Evolutionary conservation across 1,140 invertebrate species (phyloP), one percentile per base, ranked within the genome.

Genomic region (Brachionus manjavacas): DNA sequence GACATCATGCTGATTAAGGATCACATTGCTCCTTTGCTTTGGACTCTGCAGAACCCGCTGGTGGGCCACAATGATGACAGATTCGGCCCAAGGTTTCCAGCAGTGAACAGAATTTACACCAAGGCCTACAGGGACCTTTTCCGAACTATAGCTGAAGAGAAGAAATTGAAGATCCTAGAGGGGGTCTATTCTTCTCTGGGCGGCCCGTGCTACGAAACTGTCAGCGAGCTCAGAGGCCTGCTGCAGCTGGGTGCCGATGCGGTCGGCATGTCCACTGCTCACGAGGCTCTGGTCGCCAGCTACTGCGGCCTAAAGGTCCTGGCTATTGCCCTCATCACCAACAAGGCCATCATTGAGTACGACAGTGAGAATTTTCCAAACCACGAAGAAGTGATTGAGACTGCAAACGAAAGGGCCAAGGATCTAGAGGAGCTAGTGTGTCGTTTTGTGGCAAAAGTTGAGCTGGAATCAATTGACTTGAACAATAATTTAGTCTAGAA

Each of bases 1-100:
- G 96, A 99, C 88, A 93, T 98, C 20, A 97, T 98, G 95, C 91
- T 99, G 23, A 94, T 99, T 79, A 95, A 95, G 87, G 96, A 99
- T 90, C 97, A 99, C 88, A 93, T 99, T 84, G 96, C 97, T 88
- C 60, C 79, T 9, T 81, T 81, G 20, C 31, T 81, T 3, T 76
- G 96, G 95, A 79, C 90, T n/a, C 96, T 96, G 1, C 94, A 96
- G 87, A 96, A 94, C 87, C 95, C 96, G 1, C 91, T 98, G 4
- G 93, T 94, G 88, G 97, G 97, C 70, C 93, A 93, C 1, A 98
- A 98, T 88, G 96, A 99, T 88, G 94, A 95, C 83, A 93, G 93
- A 86, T 98, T 96, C 88, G 96, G 96, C 3, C 93, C 94, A 0
- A 91, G 96, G 74, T 98, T 99, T 88, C 94, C 94, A 0, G 92